Percentiles rank a stretch among this genome's conserved stretches.
These are phyloP conservation scores for Lochmaea capreae DNA, from an alignment of 2,888 invertebrate species.

Conservation along the genomic window DNA sequence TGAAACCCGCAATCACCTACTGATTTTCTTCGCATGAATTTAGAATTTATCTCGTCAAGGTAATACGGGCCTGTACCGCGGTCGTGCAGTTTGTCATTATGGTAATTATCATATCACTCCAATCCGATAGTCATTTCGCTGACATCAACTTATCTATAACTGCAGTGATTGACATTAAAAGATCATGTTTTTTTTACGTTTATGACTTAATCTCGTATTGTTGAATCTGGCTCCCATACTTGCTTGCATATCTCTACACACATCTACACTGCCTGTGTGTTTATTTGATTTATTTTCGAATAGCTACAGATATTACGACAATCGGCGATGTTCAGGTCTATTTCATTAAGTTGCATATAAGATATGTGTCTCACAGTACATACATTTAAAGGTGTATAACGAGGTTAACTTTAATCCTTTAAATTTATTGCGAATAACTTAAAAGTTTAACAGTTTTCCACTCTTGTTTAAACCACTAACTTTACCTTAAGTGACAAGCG, in stretches of 20 bases:
- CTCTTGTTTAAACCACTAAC: too few relatives aligned
- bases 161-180: slow-evolving; percentile 23
- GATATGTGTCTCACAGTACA: too few relatives aligned
- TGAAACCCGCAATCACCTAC: too few relatives aligned
- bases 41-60: too few relatives aligned
- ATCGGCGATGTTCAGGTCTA: background rate
- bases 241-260: slow-evolving; percentile 7
- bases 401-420: too few relatives aligned
- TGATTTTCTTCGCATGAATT: too few relatives aligned
- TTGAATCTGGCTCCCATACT: slow-evolving; percentile 16
- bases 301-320: background rate
- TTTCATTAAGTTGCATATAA: background rate
- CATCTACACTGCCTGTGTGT: slow-evolving; percentile 3
- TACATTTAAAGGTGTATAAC: too few relatives aligned
- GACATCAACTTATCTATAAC: slow-evolving; percentile 22
- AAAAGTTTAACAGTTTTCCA: too few relatives aligned
- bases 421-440: too few relatives aligned
- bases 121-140: background rate
- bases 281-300: background rate
- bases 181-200: slow-evolving; percentile 23
- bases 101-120: slow-evolving; percentile 21
- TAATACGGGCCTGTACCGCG: background rate
- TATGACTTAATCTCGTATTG: slow-evolving; percentile 20
- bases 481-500: too few relatives aligned
- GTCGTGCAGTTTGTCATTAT: slow-evolving; percentile 19